Percentiles rank a stretch among this genome's conserved stretches.
phyloP scores from a whole-genome alignment of 35 echinoderm and acorn worm genomes.

The Anneissia japonica region DNA sequence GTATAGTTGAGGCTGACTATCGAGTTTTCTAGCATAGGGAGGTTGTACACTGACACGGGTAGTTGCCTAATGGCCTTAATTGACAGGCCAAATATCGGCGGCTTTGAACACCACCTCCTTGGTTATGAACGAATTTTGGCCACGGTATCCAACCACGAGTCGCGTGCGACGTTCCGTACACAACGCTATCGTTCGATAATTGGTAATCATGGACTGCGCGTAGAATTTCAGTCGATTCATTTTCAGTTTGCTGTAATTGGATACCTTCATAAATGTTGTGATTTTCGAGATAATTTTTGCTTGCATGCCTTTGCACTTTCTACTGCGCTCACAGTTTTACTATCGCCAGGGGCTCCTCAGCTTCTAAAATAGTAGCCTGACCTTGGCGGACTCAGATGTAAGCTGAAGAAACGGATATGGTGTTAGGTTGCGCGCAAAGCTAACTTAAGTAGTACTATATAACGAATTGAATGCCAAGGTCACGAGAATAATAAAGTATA shows the following conservation, averaged over 20 bases:
- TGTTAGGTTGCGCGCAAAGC: background rate
- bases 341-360: background rate
- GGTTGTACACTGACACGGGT: background rate
- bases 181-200: background rate
- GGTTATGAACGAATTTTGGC: background rate
- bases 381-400: background rate
- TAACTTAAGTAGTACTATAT: background rate
- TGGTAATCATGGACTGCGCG: background rate
- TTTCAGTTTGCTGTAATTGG: background rate
- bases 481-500: background rate
- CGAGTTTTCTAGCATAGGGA: background rate
- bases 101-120: background rate
- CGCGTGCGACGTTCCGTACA: background rate
- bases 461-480: background rate
- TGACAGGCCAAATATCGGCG: background rate
- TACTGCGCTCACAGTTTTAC: background rate
- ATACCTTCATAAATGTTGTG: background rate
- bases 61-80: background rate
- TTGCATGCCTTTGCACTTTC: slow-evolving; percentile 1
- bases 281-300: background rate
- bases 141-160: background rate
- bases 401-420: background rate
- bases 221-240: background rate
- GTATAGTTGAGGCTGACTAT: background rate
- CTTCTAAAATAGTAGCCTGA: background rate